Evolutionary conservation across 2,797 vertebrate genomes (phyloP), one percentile per base, ranked within the genome.

Genomic region (Rachycentron canadum): DNA sequence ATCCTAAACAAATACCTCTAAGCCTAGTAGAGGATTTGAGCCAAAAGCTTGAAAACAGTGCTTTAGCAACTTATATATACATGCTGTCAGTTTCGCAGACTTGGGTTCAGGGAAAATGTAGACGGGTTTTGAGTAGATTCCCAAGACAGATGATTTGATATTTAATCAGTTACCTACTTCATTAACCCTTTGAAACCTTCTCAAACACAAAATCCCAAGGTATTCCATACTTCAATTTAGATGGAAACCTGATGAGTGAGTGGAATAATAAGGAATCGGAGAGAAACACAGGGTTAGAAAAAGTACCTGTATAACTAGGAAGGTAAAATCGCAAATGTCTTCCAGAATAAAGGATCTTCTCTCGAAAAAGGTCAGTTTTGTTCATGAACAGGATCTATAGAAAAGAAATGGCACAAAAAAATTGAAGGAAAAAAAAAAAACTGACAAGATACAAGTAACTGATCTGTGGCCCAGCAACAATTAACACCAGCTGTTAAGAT

Each of bases 301-400:
- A 47, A 47, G 19, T 90, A 94, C 94, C 94, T 93, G 85, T 80
- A 71, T 88, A 95, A 43, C 69, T 71, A 13, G 91, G 76, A 1
- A 91, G 61, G 67, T 94, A 94, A 53, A 91, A 84, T 66, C 93
- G 87, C 66, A 95, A 69, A 69, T 93, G 94, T 80, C 94, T 90
- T 65, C 89, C 90, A 43, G 91, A 93, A 68, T 82, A 67, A 5
- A 91, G 78, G 76, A 95, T 94, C 89, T 95, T 95, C 76, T 93
- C 76, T 74, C 52, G 80, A 84, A 95, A 95, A 76, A 95, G 90
- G 82, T 95, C 94, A 0, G 85, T 91, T 93, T 95, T 95, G 81
- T 95, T 95, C 91, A 95, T 90, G 13, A 95, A 92, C 55, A 95
- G 87, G 88, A 95, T 93, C 95, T 95, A 79, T 28, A 58, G 40